A percentile compares a stretch with the other conserved stretches of the same genome.
These are phyloP conservation scores for Solenopsis fugax DNA, from an alignment of 1,140 invertebrate species.

Conservation along the genomic window DNA sequence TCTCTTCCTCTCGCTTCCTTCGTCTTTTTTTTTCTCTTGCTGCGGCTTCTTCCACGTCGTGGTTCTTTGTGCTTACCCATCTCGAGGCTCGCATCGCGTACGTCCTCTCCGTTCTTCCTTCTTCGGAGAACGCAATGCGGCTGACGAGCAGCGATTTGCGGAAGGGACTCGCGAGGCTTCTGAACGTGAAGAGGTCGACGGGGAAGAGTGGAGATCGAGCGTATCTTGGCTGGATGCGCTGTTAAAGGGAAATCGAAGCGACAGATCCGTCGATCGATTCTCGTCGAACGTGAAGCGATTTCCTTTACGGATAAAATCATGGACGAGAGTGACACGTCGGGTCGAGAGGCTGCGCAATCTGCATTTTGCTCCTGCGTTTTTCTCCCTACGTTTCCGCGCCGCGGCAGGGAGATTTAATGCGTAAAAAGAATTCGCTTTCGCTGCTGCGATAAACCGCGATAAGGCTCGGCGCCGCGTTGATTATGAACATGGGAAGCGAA, in stretches of 20 bases:
- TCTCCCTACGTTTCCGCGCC: background rate
- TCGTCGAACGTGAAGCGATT: slow-evolving; percentile 22
- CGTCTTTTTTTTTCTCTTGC: background rate
- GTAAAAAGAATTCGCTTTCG: slow-evolving; percentile 30
- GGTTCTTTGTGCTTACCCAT: slow-evolving; percentile 10
- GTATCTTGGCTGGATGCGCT: slow-evolving; percentile 24
- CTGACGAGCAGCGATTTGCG: slow-evolving; percentile 52
- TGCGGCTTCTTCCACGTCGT: slow-evolving; percentile 30
- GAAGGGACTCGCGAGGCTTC: slow-evolving; percentile 44
- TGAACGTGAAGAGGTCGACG: background rate
- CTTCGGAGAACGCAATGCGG: slow-evolving; percentile 43
- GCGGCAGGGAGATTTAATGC: slow-evolving; percentile 4
- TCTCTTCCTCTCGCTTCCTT: background rate
- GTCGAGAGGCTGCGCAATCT: slow-evolving; percentile 24
- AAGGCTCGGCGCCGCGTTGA: background rate
- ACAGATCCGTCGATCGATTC: slow-evolving; percentile 39
- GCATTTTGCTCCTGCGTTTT: slow-evolving; percentile 4
- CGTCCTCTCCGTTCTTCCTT: slow-evolving; percentile 39
- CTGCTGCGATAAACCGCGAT: slow-evolving; percentile 1
- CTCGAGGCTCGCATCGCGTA: background rate
- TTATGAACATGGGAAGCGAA: background rate
- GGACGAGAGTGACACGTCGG: slow-evolving; percentile 22
- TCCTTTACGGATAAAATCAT: slow-evolving; percentile 7
- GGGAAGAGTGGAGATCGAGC: background rate
- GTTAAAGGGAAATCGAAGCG: slow-evolving; percentile 62